Evolutionary conservation across 64 coral and sea anemone species (phyloP), one percentile per base, ranked within the genome.

Genomic region (Dendronephthya gigantea): DNA sequence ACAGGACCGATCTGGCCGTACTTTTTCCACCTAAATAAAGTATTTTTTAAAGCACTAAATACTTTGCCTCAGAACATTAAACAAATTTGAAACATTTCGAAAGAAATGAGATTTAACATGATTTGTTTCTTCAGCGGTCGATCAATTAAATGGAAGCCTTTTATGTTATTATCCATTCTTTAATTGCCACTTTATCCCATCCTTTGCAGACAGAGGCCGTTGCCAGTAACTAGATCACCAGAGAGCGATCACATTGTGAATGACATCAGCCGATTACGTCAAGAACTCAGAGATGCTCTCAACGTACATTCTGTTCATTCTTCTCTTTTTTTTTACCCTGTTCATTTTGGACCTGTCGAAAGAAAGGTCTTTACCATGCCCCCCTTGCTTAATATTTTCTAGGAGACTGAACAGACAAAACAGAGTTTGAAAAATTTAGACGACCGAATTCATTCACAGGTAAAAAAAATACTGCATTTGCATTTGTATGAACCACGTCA

Each of bases 341-440:
- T n/a, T n/a, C n/a, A n/a, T n/a, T n/a, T n/a, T n/a, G n/a, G n/a
- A n/a, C n/a, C n/a, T n/a, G n/a, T n/a, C n/a, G n/a, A n/a, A n/a
- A n/a, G n/a, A n/a, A n/a, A n/a, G n/a, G n/a, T 11, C 11, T 45
- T 45, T 58, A n/a, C 23, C 9, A 58, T 58, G 22, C 9, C 51
- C 15, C 13, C 17, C 25, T 62, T n/a, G 50, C 9, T 9, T 7
- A 5, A n/a, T 27, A 17, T 62, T 62, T 62, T 22, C 25, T 79
- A 79, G 72, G 72, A 79, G 22, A 79, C 72, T 28, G 72, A 79
- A 39, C 72, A 79, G 37, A 79, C 72, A 2, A 79, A 79, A 39
- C 72, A 28, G 22, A 79, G 72, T 79, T 19, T 79, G 36, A 34
- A 39, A 35, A 79, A 79, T 34, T 35, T 79, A 79, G 32, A 79